These are phyloP conservation scores for Gallinago paraguaiae DNA, from an alignment of 2,113 vertebrate species.

Conservation along the genomic window DNA sequence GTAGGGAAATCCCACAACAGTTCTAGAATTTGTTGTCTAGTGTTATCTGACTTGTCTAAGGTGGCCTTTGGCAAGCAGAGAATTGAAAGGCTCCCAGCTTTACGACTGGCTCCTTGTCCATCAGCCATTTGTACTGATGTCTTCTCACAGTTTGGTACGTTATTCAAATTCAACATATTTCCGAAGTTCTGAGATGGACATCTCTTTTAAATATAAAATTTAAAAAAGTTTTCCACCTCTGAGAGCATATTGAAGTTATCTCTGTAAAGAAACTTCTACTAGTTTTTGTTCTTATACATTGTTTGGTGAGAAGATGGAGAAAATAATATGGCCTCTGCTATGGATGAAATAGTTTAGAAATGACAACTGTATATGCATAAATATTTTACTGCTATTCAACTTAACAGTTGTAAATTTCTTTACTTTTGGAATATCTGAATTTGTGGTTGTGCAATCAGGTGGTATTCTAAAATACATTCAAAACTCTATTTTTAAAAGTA, in stretches of 20 bases:
- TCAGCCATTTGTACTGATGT: background rate
- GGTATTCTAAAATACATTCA: background rate
- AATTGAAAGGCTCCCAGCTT: background rate
- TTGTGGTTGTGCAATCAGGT: background rate
- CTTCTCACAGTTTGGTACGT: background rate
- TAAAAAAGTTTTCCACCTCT: background rate
- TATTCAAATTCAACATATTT: background rate
- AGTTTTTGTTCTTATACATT: background rate
- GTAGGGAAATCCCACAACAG: accelerated
- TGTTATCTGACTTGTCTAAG: background rate
- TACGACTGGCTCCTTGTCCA: background rate
- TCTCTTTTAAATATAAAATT: background rate
- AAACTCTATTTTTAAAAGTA: background rate
- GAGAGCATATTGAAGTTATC: background rate
- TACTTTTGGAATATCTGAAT: background rate
- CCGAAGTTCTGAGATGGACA: background rate
- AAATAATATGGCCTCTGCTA: background rate
- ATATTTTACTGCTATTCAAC: background rate
- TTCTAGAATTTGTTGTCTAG: background rate
- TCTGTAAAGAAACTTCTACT: background rate
- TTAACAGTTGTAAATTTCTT: background rate
- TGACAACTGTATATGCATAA: background rate
- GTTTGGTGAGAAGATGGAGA: background rate
- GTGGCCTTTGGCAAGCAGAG: background rate
- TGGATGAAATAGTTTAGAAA: background rate